Conservation (phyloP, 1,140 invertebrate species). For the Zaprionus capensis region DNA sequence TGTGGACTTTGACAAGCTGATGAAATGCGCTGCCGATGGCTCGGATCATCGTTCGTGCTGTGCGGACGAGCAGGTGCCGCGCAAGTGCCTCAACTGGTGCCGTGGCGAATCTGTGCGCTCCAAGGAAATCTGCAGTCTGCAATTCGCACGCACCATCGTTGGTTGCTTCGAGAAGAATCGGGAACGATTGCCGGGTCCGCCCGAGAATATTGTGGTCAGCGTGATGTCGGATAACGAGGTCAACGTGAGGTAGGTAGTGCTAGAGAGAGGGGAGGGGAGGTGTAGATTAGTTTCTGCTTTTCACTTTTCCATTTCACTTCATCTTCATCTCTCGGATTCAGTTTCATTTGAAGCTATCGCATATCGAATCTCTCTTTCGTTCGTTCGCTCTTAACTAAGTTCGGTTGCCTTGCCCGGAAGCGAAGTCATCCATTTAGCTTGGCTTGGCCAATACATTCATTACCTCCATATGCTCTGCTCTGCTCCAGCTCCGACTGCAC, state of each 20-base stretch:
- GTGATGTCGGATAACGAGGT: slow-evolving; percentile 84
- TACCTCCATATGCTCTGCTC: slow-evolving; percentile 42
- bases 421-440: slow-evolving; percentile 73
- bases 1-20: slow-evolving; percentile 92
- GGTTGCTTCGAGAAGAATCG: slow-evolving; percentile 92
- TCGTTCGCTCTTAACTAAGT: slow-evolving; percentile 19
- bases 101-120: slow-evolving; percentile 87
- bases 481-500: slow-evolving; percentile 37
- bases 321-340: slow-evolving; percentile 21
- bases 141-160: slow-evolving; percentile 90
- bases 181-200: slow-evolving; percentile 91
- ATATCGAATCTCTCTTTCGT: slow-evolving; percentile 30
- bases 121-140: slow-evolving; percentile 88
- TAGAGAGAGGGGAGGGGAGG: neutral
- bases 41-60: slow-evolving; percentile 92
- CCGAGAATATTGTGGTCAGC: slow-evolving; percentile 88
- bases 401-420: slow-evolving; percentile 47
- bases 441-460: slow-evolving; percentile 76
- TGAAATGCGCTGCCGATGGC: slow-evolving; percentile 92
- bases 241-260: slow-evolving; percentile 67
- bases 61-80: slow-evolving; percentile 89
- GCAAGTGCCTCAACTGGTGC: slow-evolving; percentile 90
- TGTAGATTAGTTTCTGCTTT: slow-evolving; percentile 12
- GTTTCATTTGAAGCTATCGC: slow-evolving; percentile 42
- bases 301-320: slow-evolving; percentile 15